Evolutionary conservation across 2,797 vertebrate genomes (phyloP).

Genomic region (Taenioides sp.): DNA sequence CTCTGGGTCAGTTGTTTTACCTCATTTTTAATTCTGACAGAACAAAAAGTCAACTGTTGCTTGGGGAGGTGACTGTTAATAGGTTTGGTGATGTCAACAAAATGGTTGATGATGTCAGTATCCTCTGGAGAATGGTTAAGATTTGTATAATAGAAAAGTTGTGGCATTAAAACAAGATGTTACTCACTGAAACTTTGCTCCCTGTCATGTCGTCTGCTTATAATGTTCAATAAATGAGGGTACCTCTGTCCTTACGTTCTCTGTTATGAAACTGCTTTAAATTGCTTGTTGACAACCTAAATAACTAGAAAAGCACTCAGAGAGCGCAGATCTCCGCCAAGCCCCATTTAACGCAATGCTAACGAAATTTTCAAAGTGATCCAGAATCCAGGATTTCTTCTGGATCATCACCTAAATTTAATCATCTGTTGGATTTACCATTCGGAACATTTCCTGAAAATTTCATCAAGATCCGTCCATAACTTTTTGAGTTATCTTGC

Average conservation of each 20-base stretch:
- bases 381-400: no score
- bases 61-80: slow-evolving; percentile 44
- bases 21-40: slow-evolving; percentile 59
- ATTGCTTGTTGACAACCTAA: neutral
- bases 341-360: no score
- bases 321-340: no score
- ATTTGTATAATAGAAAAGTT: slow-evolving; percentile 22
- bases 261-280: neutral
- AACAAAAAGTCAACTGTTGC: slow-evolving; percentile 49
- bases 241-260: neutral
- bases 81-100: slow-evolving; percentile 55
- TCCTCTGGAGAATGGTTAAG: slow-evolving; percentile 36
- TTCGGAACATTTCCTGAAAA: no score
- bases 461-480: no score
- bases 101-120: slow-evolving; percentile 55
- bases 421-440: no score
- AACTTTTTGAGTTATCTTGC: no score
- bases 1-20: slow-evolving; percentile 46
- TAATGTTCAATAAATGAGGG: neutral
- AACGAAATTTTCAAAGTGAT: no score
- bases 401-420: no score
- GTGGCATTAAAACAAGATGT: slow-evolving; percentile 40
- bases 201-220: neutral
- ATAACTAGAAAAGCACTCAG: no score
- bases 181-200: slow-evolving; percentile 9